Evolutionary conservation across 2,113 vertebrate species (phyloP).

Genomic region (Trogon surrucura): DNA sequence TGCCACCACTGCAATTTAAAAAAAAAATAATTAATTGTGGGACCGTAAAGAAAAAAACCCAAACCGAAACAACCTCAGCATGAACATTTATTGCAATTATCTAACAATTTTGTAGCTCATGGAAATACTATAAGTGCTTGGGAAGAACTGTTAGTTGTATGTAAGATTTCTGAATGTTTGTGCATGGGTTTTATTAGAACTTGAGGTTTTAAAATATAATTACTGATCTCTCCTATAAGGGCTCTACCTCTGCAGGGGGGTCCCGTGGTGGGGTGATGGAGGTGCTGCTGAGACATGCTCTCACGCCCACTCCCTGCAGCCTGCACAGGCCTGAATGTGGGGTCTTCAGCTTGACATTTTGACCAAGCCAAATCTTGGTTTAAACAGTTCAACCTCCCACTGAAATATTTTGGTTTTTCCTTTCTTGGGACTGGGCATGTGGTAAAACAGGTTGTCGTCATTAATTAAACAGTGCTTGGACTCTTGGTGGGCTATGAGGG

Average conservation of each 20-base stretch:
- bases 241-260: background rate
- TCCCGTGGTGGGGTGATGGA: background rate
- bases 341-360: background rate
- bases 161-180: background rate
- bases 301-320: rapidly evolving
- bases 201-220: background rate
- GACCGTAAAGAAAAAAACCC: background rate
- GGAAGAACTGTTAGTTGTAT: background rate
- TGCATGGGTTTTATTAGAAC: background rate
- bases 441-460: background rate
- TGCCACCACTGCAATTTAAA: background rate
- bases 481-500: background rate
- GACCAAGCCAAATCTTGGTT: background rate
- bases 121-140: background rate
- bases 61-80: background rate
- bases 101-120: background rate
- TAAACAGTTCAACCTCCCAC: background rate
- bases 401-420: background rate
- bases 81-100: background rate
- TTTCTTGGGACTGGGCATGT: background rate
- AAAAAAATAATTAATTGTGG: background rate
- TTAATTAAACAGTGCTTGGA: background rate
- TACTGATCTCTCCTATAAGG: background rate
- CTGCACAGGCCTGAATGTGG: background rate
- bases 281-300: background rate